These are phyloP conservation scores for Mus caroli DNA, from an alignment of 2,797 vertebrate genomes.

Conservation along the genomic window DNA sequence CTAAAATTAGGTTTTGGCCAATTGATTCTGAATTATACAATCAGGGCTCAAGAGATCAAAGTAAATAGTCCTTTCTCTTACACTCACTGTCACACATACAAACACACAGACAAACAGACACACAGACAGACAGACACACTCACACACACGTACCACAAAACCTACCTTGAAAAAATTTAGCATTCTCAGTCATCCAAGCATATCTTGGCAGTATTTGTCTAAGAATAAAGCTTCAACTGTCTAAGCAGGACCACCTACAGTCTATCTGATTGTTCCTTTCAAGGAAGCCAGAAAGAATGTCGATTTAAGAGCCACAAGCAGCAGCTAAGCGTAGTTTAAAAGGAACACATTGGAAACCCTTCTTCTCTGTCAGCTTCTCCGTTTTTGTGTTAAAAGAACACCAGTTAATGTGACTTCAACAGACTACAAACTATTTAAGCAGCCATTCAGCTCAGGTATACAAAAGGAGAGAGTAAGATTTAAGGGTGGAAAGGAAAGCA, in stretches of 20 bases:
- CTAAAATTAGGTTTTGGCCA: constrained; percentile 87
- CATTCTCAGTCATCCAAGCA: constrained; percentile 44
- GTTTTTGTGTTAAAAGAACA: constrained; percentile 68
- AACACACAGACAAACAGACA: constrained; percentile 32
- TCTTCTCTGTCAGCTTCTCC: constrained; percentile 55
- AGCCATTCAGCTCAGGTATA: constrained; percentile 47
- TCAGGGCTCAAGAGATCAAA: constrained; percentile 84
- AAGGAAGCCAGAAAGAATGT: constrained; percentile 83
- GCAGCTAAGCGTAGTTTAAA: constrained; percentile 78
- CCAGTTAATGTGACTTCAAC: constrained; percentile 71
- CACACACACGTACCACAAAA: not conserved
- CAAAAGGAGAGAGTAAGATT: constrained; percentile 15
- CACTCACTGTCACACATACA: not conserved
- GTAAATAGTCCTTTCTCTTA: constrained; percentile 84
- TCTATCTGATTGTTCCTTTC: constrained; percentile 85
- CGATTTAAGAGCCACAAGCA: constrained; percentile 78
- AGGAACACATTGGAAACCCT: constrained; percentile 71
- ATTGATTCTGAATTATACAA: constrained; percentile 89
- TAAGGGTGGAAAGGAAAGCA: constrained; percentile 1
- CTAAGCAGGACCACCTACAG: constrained; percentile 83
- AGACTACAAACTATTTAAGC: constrained; percentile 74
- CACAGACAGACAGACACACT: no score
- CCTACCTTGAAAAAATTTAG: not conserved
- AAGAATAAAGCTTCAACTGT: constrained; percentile 77
- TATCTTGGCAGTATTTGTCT: constrained; percentile 80